These are phyloP conservation scores for Cavia porcellus DNA, from an alignment of 2,113 vertebrate genomes.

Conservation along the genomic window DNA sequence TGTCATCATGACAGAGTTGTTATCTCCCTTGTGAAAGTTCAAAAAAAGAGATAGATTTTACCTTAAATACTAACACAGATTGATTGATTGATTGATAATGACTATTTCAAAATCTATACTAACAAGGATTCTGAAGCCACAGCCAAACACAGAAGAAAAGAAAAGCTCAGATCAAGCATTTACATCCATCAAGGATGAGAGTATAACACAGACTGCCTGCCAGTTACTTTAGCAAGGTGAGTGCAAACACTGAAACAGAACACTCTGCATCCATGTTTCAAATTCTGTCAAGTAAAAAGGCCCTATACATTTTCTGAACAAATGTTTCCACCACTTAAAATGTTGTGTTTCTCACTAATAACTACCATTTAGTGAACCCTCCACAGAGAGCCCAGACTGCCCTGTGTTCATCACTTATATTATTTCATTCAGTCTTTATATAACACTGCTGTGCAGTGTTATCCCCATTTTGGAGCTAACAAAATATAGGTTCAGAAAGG, in stretches of 20 bases:
- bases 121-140: neutral
- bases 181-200: neutral
- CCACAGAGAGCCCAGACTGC: neutral
- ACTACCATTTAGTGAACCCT: neutral
- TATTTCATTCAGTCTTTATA: slow-evolving; percentile 26
- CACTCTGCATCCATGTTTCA: neutral
- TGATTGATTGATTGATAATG: neutral
- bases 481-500: slow-evolving; percentile 46
- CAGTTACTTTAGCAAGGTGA: neutral
- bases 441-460: neutral
- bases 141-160: neutral
- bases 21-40: neutral
- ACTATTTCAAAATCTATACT: neutral
- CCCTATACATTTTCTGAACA: neutral
- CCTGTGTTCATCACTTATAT: neutral
- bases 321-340: slow-evolving; percentile 21
- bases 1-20: neutral
- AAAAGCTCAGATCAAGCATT: neutral
- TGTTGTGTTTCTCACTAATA: neutral
- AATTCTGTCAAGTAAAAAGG: neutral
- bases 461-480: slow-evolving; percentile 29
- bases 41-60: neutral
- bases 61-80: slow-evolving; percentile 6
- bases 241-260: neutral
- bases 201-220: neutral